phyloP scores from a whole-genome alignment of 2,113 vertebrate genomes.

The Phaetusa simplex region DNA sequence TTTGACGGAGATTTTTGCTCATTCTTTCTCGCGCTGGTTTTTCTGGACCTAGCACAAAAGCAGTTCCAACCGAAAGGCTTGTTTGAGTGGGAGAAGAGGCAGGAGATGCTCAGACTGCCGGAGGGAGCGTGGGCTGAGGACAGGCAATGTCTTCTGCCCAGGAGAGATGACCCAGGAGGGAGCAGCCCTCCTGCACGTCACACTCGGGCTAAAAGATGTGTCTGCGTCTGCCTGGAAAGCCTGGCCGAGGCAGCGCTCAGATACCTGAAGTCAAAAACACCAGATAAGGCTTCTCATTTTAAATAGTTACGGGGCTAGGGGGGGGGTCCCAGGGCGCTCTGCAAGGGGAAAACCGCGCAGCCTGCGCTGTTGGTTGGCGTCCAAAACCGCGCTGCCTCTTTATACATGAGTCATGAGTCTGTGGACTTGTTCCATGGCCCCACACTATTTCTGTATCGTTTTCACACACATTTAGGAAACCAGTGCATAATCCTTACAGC shows the following conservation, averaged over 20 bases:
- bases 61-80: fast-evolving
- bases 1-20: not conserved
- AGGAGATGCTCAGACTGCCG: not conserved
- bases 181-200: not conserved
- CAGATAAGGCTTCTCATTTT: not conserved
- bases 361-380: not conserved
- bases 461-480: slow-evolving; percentile 29
- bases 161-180: not conserved
- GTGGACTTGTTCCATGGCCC: not conserved
- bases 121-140: not conserved
- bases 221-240: not conserved
- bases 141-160: fast-evolving
- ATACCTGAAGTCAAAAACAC: not conserved
- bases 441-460: not conserved
- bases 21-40: not conserved
- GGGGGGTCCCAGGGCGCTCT: not conserved
- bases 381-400: slow-evolving; percentile 18
- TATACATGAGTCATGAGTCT: not conserved
- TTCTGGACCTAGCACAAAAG: not conserved
- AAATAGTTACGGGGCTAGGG: not conserved
- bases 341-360: not conserved
- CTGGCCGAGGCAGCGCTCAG: not conserved
- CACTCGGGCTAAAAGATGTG: not conserved
- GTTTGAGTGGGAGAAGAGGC: not conserved
- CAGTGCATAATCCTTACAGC: slow-evolving; percentile 27